phyloP scores from a whole-genome alignment of 2,888 invertebrate species.

The Ptychoptera albimana region DNA sequence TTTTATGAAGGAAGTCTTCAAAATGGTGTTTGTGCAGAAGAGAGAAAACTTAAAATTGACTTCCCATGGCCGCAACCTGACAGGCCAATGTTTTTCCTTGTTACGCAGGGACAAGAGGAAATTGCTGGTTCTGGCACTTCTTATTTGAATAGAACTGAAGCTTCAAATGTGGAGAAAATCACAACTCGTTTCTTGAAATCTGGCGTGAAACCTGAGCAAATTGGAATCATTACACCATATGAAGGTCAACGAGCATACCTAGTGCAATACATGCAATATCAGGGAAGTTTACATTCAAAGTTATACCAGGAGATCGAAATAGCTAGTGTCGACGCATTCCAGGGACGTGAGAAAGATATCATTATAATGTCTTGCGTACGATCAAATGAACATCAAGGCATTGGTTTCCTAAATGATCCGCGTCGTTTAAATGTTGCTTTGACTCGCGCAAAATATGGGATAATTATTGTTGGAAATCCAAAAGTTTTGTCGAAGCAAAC shows the following conservation, averaged over 20 bases:
- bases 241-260: slow-evolving; percentile 96
- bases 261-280: slow-evolving; percentile 98
- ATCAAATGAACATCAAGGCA: slow-evolving; percentile 96
- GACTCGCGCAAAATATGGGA: slow-evolving; percentile 92
- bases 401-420: slow-evolving; percentile 97
- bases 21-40: slow-evolving; percentile 96
- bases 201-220: slow-evolving; percentile 94
- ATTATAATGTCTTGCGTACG: slow-evolving; percentile 99
- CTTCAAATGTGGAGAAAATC: slow-evolving; percentile 95
- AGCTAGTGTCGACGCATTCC: slow-evolving; percentile 98
- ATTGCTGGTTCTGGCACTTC: slow-evolving; percentile 98
- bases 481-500: slow-evolving; percentile 97
- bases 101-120: slow-evolving; percentile 96
- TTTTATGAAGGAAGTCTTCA: slow-evolving; percentile 98
- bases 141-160: slow-evolving; percentile 95
- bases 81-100: slow-evolving; percentile 98
- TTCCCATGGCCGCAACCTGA: slow-evolving; percentile 97
- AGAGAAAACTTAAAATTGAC: slow-evolving; percentile 81
- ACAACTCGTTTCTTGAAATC: slow-evolving; percentile 88
- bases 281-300: slow-evolving; percentile 91
- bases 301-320: slow-evolving; percentile 98
- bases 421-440: slow-evolving; percentile 94
- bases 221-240: slow-evolving; percentile 97
- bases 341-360: slow-evolving; percentile 96
- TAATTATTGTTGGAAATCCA: slow-evolving; percentile 97